Conservation (phyloP, 2,888 invertebrate genomes). For the Aromia moschata region DNA sequence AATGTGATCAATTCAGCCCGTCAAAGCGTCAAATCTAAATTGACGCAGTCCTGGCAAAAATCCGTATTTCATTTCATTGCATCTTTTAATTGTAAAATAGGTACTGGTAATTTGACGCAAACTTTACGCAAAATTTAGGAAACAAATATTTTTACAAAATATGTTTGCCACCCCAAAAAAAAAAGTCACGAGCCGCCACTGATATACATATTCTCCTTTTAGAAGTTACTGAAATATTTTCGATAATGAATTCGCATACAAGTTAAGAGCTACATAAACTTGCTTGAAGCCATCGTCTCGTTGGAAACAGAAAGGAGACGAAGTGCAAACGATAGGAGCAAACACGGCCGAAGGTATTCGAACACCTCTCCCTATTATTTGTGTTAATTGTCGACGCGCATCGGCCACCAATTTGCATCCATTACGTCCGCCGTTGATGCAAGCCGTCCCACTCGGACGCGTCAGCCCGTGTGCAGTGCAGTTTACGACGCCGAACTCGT, state of each 20-base stretch:
- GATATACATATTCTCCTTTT: too few relatives aligned
- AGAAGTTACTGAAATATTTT: not conserved
- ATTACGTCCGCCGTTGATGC: slow-evolving; percentile 34
- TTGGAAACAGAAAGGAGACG: slow-evolving; percentile 14
- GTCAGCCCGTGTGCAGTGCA: slow-evolving; percentile 26
- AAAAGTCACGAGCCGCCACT: too few relatives aligned
- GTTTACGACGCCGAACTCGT: slow-evolving; percentile 42
- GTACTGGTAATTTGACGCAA: too few relatives aligned
- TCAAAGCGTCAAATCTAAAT: too few relatives aligned
- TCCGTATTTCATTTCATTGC: too few relatives aligned
- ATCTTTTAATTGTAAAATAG: too few relatives aligned
- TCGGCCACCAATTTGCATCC: slow-evolving; percentile 34
- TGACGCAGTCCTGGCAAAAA: too few relatives aligned
- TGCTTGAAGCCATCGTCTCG: not conserved
- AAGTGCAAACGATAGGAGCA: slow-evolving; percentile 5
- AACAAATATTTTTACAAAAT: too few relatives aligned
- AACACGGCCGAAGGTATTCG: slow-evolving; percentile 9
- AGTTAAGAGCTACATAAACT: too few relatives aligned
- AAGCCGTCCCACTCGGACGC: slow-evolving; percentile 20
- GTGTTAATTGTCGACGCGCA: slow-evolving; percentile 27
- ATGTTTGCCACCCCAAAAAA: too few relatives aligned
- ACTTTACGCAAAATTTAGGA: too few relatives aligned
- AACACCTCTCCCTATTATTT: slow-evolving; percentile 26
- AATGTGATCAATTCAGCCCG: too few relatives aligned
- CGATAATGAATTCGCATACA: not conserved